phyloP scores from a whole-genome alignment of 1,140 invertebrate species.

The Wiebesia pumilae region DNA sequence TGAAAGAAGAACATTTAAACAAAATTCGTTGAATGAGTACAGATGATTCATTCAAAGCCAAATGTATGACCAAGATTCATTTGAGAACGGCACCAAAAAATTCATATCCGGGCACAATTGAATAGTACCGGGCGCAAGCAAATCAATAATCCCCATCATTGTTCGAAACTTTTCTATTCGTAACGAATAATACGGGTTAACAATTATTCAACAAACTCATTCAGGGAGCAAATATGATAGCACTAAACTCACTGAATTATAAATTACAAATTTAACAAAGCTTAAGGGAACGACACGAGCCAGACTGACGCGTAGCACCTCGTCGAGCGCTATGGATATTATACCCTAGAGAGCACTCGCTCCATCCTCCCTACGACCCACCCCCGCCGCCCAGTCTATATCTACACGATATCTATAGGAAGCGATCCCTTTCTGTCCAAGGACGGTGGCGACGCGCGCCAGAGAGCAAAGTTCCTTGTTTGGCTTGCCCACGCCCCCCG shows the following conservation, averaged over 20 bases:
- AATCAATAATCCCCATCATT: background rate
- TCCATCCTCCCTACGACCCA: background rate
- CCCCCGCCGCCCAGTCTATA: background rate
- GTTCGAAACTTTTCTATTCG: background rate
- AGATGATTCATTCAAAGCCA: background rate
- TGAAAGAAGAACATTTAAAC: background rate
- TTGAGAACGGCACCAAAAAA: background rate
- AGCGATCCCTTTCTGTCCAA: slow-evolving; percentile 32
- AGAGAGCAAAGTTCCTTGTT: slow-evolving; percentile 47
- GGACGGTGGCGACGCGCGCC: background rate
- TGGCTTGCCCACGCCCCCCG: background rate
- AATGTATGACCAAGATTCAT: background rate
- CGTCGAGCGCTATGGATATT: slow-evolving; percentile 33
- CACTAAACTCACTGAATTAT: slow-evolving; percentile 37
- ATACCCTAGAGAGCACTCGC: slow-evolving; percentile 40
- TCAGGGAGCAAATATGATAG: slow-evolving; percentile 17
- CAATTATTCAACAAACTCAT: slow-evolving; percentile 42
- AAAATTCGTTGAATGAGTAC: background rate
- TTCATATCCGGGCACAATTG: background rate
- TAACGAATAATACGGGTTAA: background rate
- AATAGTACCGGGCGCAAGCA: background rate
- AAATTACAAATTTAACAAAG: slow-evolving; percentile 51
- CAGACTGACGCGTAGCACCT: background rate
- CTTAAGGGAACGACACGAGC: background rate
- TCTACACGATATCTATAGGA: background rate